Evolutionary conservation across 2,797 vertebrate species (phyloP).

Genomic region (Acestrorhynchus altus): DNA sequence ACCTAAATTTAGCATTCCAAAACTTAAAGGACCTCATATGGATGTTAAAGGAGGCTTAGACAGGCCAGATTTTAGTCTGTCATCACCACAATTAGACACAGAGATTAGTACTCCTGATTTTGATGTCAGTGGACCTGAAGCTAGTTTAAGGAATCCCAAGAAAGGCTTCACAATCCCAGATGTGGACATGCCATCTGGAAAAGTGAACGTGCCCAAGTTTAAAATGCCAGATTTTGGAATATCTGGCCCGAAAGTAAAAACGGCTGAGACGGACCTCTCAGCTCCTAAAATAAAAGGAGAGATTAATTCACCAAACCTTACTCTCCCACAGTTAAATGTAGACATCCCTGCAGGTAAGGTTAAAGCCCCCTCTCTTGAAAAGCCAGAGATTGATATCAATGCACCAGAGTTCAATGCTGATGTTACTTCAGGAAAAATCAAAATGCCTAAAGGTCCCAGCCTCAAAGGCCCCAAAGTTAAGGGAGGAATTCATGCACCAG

Average conservation of each 20-base stretch:
- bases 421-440: not conserved
- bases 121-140: not conserved
- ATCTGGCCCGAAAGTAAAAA: conserved; percentile 58
- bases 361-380: conserved; percentile 25
- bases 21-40: no score
- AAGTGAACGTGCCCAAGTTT: conserved; percentile 63
- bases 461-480: conserved; percentile 28
- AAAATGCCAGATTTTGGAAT: conserved; percentile 57
- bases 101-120: no score
- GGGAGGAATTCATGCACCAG: conserved; percentile 42
- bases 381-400: conserved; percentile 25
- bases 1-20: no score
- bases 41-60: no score
- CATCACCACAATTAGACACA: no score
- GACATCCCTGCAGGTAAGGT: not conserved
- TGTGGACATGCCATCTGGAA: conserved; percentile 50
- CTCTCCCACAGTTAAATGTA: conserved; percentile 41
- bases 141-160: conserved; percentile 17
- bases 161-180: conserved; percentile 25
- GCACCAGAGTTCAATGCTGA: conserved; percentile 25
- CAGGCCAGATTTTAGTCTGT: no score
- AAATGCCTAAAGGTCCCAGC: conserved; percentile 5
- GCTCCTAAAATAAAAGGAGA: conserved; percentile 52
- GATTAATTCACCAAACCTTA: conserved; percentile 45
- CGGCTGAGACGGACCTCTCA: conserved; percentile 48